A percentile compares a stretch with the other conserved stretches of the same genome.
These are phyloP conservation scores for Pseudotriccus pelzelni DNA, from an alignment of 2,797 vertebrate genomes.

Conservation along the genomic window DNA sequence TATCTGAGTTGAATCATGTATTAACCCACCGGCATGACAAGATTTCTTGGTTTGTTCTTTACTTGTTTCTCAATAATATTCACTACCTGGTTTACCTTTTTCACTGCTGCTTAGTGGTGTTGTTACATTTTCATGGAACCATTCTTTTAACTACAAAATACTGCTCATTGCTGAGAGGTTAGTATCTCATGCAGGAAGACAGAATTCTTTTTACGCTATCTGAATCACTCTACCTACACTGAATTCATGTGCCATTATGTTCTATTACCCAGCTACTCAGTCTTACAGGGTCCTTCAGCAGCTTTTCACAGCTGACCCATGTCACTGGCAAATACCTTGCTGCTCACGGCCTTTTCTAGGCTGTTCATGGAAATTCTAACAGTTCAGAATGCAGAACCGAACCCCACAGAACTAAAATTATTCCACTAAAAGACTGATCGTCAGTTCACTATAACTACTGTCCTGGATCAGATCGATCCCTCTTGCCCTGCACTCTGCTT, in stretches of 20 bases:
- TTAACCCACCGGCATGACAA: neutral
- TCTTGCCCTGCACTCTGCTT: neutral
- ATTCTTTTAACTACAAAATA: neutral
- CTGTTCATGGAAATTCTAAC: neutral
- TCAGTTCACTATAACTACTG: neutral
- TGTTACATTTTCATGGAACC: neutral
- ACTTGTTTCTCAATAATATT: neutral
- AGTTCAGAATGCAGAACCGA: neutral
- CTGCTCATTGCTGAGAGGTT: neutral
- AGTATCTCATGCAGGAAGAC: neutral
- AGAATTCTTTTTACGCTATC: neutral
- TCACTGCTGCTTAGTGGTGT: neutral
- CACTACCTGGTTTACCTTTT: neutral
- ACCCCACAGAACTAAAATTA: neutral
- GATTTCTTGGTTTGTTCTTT: neutral
- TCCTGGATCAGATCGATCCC: neutral
- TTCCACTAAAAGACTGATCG: neutral
- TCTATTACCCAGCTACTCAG: neutral
- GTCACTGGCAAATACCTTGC: neutral
- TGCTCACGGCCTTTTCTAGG: neutral
- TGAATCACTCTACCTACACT: neutral
- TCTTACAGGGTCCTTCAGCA: neutral
- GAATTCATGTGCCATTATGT: accelerated
- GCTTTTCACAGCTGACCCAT: neutral
- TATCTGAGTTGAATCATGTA: neutral